Base-by-base conservation (phyloP, 2,888 invertebrate genomes). In the Panopea generosa region DNA sequence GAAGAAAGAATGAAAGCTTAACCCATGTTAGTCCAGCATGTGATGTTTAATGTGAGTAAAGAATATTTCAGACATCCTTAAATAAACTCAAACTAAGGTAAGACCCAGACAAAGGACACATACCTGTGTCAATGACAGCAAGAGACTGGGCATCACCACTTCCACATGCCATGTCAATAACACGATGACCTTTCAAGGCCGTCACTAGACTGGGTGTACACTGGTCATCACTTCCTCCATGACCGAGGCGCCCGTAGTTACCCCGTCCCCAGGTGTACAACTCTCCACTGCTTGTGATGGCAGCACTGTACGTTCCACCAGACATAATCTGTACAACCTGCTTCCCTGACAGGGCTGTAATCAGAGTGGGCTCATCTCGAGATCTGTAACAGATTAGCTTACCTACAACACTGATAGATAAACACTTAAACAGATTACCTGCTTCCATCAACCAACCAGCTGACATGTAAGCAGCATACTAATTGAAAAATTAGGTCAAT, bases 191-290 rank as follows among this genome's bases (percentile, higher is more conserved):
- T 74, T 88, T 89, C 49, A 91, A 77, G 14, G 88, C 87, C 14
- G 86, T 74, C 84, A 96, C 97, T 90, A 97, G 93, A 92, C 96
- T 97, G 1, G 98, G 98, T 70, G 96, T 95, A n/a, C 96, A 94
- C 88, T 97, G 97, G 93, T 98, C 98, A 91, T 98, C 98, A 45
- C 97, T 97, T 90, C 97, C 97, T 0, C 97, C 98, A 89, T 98
- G 98, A 0, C 98, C 98, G 24, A 99, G 94, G 0, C 98, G 94
- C 0, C 98, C 98, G 90, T 98, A 98, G 38, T 98, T 94, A 0
- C 98, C 98, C 93, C 98, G 97, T 56, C 98, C 98, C 98, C 98
- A 99, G 0, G 98, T 98, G 91, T 96, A 96, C n/a, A 98, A 94
- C 84, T 97, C 96, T 20, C 98, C 98, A 11, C 95, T 94, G 20